These are phyloP conservation scores for Scartelaos histophorus DNA, from an alignment of 2,113 vertebrate genomes.

Conservation along the genomic window DNA sequence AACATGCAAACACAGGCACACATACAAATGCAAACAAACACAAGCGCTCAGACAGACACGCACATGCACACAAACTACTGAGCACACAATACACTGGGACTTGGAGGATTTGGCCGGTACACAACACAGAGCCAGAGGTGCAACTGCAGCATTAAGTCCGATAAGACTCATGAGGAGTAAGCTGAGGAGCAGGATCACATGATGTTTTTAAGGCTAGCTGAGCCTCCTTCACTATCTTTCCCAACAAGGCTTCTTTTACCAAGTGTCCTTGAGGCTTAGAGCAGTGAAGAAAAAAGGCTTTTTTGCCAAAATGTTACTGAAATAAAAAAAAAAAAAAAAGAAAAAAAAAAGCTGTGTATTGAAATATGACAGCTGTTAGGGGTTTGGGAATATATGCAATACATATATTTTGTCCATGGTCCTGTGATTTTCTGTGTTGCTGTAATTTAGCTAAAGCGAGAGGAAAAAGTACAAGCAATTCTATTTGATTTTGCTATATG, in stretches of 20 bases:
- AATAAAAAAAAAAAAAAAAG: neutral
- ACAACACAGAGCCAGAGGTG: constrained; percentile 1
- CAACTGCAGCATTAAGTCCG: neutral
- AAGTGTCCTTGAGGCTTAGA: neutral
- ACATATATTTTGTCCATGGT: neutral
- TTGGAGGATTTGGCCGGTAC: constrained; percentile 2
- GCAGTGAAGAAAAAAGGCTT: neutral
- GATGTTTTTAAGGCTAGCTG: constrained; percentile 1
- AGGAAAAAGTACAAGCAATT: neutral
- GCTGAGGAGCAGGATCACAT: neutral
- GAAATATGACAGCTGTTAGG: neutral
- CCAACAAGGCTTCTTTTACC: neutral
- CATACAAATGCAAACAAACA: constrained; percentile 30
- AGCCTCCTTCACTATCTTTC: neutral
- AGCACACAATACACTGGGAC: constrained; percentile 14
- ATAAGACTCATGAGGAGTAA: neutral
- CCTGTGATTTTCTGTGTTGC: neutral
- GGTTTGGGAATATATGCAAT: neutral
- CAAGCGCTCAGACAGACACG: constrained; percentile 24
- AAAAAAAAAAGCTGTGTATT: neutral
- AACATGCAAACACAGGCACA: constrained; percentile 26
- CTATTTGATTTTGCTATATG: too few relatives aligned
- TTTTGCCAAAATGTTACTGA: too few relatives aligned
- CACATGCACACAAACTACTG: constrained; percentile 6
- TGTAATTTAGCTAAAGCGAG: neutral